Percentiles rank a stretch among this genome's conserved stretches.
Evolutionary conservation across 2,113 vertebrate species (phyloP).

Genomic region (Xerus inauris): DNA sequence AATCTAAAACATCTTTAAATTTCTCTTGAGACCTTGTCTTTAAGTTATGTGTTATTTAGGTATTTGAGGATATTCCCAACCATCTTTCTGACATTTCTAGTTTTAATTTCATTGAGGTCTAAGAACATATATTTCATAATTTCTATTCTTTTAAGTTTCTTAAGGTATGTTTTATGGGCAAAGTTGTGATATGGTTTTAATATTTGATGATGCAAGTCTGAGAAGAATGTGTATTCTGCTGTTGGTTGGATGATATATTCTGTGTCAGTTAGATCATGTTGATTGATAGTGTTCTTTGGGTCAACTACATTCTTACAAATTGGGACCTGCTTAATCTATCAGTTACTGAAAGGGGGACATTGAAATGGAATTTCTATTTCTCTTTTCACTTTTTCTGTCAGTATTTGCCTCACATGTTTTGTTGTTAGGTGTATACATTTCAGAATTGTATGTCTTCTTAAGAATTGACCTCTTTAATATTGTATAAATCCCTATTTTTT

Average conservation of each 20-base stretch:
- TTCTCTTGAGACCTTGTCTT: not conserved
- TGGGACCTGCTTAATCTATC: constrained; percentile 8
- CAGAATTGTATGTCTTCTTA: not conserved
- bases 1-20: not conserved
- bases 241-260: not conserved
- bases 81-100: constrained; percentile 31
- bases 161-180: constrained; percentile 20
- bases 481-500: not conserved
- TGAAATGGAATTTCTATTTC: constrained; percentile 29
- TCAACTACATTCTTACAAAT: not conserved
- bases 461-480: not conserved
- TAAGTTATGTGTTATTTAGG: not conserved
- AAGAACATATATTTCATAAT: not conserved
- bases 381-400: not conserved
- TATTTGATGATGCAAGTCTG: not conserved
- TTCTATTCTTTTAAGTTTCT: constrained; percentile 10
- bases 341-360: not conserved
- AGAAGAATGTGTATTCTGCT: constrained; percentile 14
- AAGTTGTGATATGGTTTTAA: not conserved
- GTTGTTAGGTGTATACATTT: not conserved
- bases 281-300: not conserved
- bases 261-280: constrained; percentile 2
- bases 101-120: constrained; percentile 24
- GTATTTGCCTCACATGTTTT: constrained; percentile 25
- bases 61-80: not conserved